Evolutionary conservation across 2,113 vertebrate genomes (phyloP), one percentile per base, ranked within the genome.

Genomic region (Euleptes europaea): DNA sequence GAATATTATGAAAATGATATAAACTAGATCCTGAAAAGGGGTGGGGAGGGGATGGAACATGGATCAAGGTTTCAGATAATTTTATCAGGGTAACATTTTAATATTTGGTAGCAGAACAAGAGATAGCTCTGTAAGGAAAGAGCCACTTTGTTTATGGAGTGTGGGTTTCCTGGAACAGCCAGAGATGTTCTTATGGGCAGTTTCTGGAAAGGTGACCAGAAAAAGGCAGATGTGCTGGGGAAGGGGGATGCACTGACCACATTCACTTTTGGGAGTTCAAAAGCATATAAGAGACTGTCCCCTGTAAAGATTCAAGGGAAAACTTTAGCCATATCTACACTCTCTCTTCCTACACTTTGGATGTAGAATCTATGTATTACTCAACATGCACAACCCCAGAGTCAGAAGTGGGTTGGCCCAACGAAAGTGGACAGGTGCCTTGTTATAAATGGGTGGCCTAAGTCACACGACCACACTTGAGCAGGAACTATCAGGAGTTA

Each of bases 401-500:
- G 44, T 10, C 31, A 15, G 19, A 5, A n/a, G 12, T 26, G 23
- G 33, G 10, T 6, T 54, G 80, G 49, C 2, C 13, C 1, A 84
- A 47, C 72, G 26, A 63, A 63, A 28, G 60, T 28, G 60, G 60
- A 38, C 84, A 0, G 70, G 66, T 75, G 86, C 83, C 84, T 74
- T 78, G 0, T 74, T 84, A 85, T 90, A 72, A n/a, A 0, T 26
- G 71, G 72, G 78, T 54, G 12, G 82, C 51, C 57, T 38, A 63
- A 42, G 75, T 12, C 74, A 35, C 9, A 3, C 4, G 23, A 19
- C n/a, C 35, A 42, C 19, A 23, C 11, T 0, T 66, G 40, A 1
- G 78, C 0, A 1, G 70, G 78, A 42, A 47, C 0, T 0, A 60
- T 76, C 73, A 0, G 0, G 33, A 81, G 67, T 86, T 83, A 15